Conservation (phyloP, 2,113 vertebrate species). For the Diphyllodes magnificus region DNA sequence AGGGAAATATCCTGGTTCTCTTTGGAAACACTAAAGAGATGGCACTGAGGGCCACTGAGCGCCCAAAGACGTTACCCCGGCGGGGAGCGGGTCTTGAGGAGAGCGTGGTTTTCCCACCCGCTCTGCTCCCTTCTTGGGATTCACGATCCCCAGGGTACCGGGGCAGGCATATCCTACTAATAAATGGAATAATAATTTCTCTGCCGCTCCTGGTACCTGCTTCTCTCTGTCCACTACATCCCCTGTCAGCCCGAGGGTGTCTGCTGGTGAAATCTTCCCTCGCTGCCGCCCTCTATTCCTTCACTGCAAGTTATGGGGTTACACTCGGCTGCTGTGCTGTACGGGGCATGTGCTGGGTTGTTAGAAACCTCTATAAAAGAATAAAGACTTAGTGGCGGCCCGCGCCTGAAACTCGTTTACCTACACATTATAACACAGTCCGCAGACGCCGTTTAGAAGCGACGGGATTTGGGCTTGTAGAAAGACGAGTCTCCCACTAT, state of each 20-base stretch:
- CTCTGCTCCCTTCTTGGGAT: background rate
- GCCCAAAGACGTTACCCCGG: background rate
- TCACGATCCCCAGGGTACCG: background rate
- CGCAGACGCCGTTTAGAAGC: background rate
- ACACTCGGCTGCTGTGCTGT: background rate
- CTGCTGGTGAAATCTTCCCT: background rate
- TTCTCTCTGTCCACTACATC: background rate
- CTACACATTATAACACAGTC: background rate
- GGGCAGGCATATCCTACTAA: background rate
- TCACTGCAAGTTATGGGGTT: background rate
- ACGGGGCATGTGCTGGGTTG: background rate
- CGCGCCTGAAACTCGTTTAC: conserved; percentile 27
- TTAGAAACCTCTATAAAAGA: conserved; percentile 36
- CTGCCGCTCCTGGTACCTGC: background rate
- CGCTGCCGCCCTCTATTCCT: background rate
- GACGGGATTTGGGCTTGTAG: background rate
- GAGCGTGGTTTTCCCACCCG: fast-evolving
- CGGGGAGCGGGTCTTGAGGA: background rate
- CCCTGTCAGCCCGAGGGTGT: background rate
- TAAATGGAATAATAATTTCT: background rate
- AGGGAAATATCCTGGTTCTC: background rate
- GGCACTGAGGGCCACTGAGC: background rate
- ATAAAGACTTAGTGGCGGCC: background rate
- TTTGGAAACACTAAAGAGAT: background rate
- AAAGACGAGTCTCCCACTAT: background rate